Evolutionary conservation across 2,888 invertebrate genomes (phyloP).

Genomic region (Drosophila neutralis): DNA sequence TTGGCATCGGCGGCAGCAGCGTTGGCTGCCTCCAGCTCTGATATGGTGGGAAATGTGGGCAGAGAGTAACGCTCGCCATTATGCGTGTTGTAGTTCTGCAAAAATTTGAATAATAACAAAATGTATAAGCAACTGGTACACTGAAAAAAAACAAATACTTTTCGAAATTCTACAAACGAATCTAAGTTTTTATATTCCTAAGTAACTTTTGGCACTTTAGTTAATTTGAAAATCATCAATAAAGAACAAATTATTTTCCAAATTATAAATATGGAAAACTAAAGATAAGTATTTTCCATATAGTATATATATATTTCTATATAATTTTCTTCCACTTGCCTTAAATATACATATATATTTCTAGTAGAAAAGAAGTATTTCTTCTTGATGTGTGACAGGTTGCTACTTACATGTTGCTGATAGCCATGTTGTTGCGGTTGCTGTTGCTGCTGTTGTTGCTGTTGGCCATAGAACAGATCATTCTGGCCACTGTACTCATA

Average conservation of each 20-base stretch:
- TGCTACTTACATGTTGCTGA: slow-evolving; percentile 80
- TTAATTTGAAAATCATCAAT: no score
- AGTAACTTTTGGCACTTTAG: no score
- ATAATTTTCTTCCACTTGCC: background rate
- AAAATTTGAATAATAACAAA: background rate
- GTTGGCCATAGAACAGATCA: slow-evolving; percentile 66
- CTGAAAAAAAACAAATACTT: background rate
- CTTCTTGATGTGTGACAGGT: background rate
- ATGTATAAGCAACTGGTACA: background rate
- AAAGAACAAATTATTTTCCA: no score
- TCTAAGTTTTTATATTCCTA: background rate
- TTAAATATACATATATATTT: background rate
- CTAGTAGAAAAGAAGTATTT: background rate
- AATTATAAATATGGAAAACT: no score
- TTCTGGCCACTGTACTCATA: slow-evolving; percentile 84
- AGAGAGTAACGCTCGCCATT: slow-evolving; percentile 89
- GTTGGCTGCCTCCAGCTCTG: slow-evolving; percentile 88
- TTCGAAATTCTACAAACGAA: background rate
- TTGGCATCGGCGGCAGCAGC: slow-evolving; percentile 41
- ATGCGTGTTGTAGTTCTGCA: slow-evolving; percentile 78
- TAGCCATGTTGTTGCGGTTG: slow-evolving; percentile 69
- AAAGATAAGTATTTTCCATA: background rate
- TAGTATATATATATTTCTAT: background rate
- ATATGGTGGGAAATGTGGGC: slow-evolving; percentile 89
- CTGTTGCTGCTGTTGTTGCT: slow-evolving; percentile 56